Evolutionary conservation across 2,797 vertebrate genomes (phyloP).

Genomic region (Arnoldichthys spilopterus): DNA sequence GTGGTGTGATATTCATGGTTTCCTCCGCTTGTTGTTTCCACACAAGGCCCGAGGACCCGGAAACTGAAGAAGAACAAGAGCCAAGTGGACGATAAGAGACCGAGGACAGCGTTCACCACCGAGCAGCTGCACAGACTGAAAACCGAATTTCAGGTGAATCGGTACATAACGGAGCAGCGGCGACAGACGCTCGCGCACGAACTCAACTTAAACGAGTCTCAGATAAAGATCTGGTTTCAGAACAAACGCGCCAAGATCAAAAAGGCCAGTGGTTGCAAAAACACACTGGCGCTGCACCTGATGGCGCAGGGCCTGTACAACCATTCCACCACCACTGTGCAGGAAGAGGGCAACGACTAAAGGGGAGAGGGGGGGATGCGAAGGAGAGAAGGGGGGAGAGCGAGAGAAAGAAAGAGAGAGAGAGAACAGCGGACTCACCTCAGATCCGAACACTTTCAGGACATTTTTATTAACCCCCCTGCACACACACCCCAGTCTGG

Average conservation of each 20-base stretch:
- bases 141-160: constrained; percentile 91
- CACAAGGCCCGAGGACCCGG: constrained; percentile 92
- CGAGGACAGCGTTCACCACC: constrained; percentile 92
- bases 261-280: constrained; percentile 90
- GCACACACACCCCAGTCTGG: too few relatives aligned
- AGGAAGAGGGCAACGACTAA: constrained; percentile 89
- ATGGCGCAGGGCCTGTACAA: constrained; percentile 98
- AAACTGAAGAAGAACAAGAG: constrained; percentile 94
- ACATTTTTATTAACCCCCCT: too few relatives aligned
- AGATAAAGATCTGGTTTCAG: constrained; percentile 98
- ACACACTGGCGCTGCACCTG: constrained; percentile 90
- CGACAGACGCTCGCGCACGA: constrained; percentile 90
- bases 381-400: background rate
- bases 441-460: too few relatives aligned
- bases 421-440: background rate
- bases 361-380: background rate
- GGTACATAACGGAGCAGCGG: constrained; percentile 93
- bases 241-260: constrained; percentile 96
- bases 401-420: background rate
- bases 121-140: constrained; percentile 94
- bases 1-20: constrained; percentile 53
- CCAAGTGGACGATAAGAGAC: constrained; percentile 92
- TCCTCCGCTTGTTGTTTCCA: constrained; percentile 66
- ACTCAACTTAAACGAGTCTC: constrained; percentile 92
- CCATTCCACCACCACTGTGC: constrained; percentile 92